phyloP scores from a whole-genome alignment of 2,113 vertebrate species.

The Microcebus ravelobensis region DNA sequence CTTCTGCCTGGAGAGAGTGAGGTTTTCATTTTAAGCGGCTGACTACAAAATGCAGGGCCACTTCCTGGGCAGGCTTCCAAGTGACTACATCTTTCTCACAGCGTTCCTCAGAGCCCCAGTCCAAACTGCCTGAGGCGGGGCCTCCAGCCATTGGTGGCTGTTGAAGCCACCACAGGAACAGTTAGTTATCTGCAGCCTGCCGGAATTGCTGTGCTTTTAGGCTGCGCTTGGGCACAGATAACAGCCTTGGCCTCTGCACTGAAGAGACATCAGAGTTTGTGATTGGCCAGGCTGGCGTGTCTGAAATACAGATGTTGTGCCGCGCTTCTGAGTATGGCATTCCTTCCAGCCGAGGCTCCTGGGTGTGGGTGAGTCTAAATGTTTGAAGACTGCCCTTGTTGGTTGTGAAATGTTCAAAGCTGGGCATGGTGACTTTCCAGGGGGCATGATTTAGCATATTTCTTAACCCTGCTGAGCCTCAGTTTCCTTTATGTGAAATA shows the following conservation, averaged over 20 bases:
- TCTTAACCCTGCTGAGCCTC: constrained; percentile 28
- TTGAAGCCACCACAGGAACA: constrained; percentile 46
- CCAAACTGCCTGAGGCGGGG: constrained; percentile 70
- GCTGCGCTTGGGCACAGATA: not conserved
- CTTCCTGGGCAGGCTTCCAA: constrained; percentile 77
- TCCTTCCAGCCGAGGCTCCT: constrained; percentile 56
- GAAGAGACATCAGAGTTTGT: constrained; percentile 53
- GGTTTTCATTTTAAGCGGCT: constrained; percentile 76
- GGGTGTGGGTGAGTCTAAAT: constrained; percentile 66
- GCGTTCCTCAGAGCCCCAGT: constrained; percentile 54
- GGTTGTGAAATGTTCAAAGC: constrained; percentile 47
- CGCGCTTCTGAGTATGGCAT: constrained; percentile 52
- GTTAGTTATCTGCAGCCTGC: constrained; percentile 57
- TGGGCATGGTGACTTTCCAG: constrained; percentile 43
- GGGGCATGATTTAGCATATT: constrained; percentile 60
- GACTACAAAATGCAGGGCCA: constrained; percentile 75
- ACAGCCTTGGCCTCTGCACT: constrained; percentile 41
- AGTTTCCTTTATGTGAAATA: constrained; percentile 65
- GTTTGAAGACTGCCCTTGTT: constrained; percentile 52
- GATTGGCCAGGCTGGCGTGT: constrained; percentile 50
- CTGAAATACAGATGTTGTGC: constrained; percentile 60
- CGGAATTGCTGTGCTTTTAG: constrained; percentile 58
- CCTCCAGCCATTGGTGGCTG: constrained; percentile 61
- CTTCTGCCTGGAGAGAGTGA: constrained; percentile 66
- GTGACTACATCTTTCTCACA: constrained; percentile 74